phyloP scores from a whole-genome alignment of 2,113 vertebrate species.

The Prionailurus viverrinus region DNA sequence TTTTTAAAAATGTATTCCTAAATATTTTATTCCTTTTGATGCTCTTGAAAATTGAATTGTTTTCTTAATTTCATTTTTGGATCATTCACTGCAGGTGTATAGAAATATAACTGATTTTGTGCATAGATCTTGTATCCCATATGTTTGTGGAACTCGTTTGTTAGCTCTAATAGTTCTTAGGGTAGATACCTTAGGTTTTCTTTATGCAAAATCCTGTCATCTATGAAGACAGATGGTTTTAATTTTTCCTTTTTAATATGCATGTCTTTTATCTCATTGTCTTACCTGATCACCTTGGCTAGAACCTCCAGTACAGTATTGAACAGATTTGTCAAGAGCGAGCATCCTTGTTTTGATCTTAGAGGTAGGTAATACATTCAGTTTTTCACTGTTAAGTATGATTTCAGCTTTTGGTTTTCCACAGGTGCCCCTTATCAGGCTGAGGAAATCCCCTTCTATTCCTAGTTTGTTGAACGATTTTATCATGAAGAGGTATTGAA shows the following conservation, averaged over 20 bases:
- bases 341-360: background rate
- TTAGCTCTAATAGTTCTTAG: conserved; percentile 12
- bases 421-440: background rate
- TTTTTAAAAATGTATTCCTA: background rate
- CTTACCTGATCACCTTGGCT: background rate
- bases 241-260: background rate
- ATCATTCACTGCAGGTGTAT: background rate
- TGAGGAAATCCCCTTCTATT: background rate
- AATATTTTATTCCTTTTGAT: background rate
- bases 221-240: background rate
- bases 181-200: background rate
- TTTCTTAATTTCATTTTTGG: background rate
- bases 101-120: background rate
- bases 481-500: background rate
- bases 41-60: background rate
- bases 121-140: background rate
- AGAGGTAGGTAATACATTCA: background rate
- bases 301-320: background rate
- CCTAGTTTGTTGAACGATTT: background rate
- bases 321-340: background rate
- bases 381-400: background rate
- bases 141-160: background rate
- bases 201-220: background rate
- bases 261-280: conserved; percentile 5
- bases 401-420: background rate